Base-by-base conservation (phyloP, 1,140 invertebrate genomes). In the Formica selysi region DNA sequence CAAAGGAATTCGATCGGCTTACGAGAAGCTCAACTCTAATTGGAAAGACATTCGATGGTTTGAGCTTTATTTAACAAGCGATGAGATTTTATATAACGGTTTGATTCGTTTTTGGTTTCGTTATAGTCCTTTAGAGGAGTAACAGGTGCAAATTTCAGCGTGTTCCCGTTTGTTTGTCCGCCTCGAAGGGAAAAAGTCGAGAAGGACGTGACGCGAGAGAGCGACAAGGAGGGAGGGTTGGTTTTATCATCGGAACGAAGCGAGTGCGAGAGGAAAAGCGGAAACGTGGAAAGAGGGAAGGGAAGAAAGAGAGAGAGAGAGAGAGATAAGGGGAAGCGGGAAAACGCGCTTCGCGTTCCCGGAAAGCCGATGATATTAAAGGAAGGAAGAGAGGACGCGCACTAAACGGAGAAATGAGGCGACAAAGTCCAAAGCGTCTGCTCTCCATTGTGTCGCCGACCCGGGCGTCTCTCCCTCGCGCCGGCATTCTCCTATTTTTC, bases 321-420 rank as follows among this genome's bases (percentile, higher is more conserved):
- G 38, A 6, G 41, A 11, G 41, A 44, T 44, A 48, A 29, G 44
- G 44, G 71, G 64, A 32, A 76, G 73, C 48, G 67, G 59, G 74
- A 44, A 86, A 65, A 26, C 78, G 81, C 54, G 70, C 36, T 62
- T 62, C 29, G 85, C 65, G 61, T 74, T 87, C 62, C 68, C 70
- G 67, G 73, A 84, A 54, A 91, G 85, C 88, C 86, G 89, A 91
- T 85, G 86, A 91, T 91, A 91, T 88, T 91, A 88, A 86, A 88
- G 76, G 29, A 83, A 54, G 86, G 80, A 73, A 64, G 83, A 86
- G 36, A 84, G 51, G 61, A 64, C 61, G 74, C 59, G 54, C 51
- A 73, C 73, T 87, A 76, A 71, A 29, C 70, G 64, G 41, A 88
- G 65, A 89, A 91, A 91, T 84, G 86, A 86, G 85, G 83, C 89